Conservation (phyloP, 2,888 invertebrate species). For the Abscondita cerata region DNA sequence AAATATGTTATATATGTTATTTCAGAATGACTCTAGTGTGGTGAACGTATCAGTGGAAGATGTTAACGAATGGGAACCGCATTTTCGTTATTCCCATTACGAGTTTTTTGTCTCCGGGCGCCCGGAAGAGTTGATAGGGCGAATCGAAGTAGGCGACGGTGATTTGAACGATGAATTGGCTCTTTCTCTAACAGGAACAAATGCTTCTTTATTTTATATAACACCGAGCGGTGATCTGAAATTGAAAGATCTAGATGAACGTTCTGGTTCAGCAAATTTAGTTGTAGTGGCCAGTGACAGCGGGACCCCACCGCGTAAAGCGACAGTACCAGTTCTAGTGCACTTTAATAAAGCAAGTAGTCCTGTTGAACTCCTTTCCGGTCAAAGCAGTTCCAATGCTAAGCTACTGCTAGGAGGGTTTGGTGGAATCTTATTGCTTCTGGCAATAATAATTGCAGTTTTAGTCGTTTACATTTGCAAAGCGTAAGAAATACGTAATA, state of each 20-base stretch:
- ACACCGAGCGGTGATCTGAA: constrained; percentile 72
- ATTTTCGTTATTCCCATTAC: constrained; percentile 87
- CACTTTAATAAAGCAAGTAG: constrained; percentile 63
- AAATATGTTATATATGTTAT: constrained; percentile 29
- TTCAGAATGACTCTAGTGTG: constrained; percentile 83
- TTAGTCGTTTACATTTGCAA: constrained; percentile 81
- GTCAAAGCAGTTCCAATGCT: constrained; percentile 48
- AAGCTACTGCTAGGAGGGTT: constrained; percentile 65
- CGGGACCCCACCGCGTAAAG: constrained; percentile 82
- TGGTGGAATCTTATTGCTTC: constrained; percentile 74
- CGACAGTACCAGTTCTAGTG: constrained; percentile 72
- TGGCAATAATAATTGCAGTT: constrained; percentile 77
- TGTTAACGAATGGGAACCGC: constrained; percentile 93
- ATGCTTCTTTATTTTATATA: constrained; percentile 64
- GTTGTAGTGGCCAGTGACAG: constrained; percentile 82
- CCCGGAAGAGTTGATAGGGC: constrained; percentile 61
- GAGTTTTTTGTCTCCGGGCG: constrained; percentile 70
- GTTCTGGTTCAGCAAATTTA: constrained; percentile 35
- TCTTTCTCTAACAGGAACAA: constrained; percentile 65
- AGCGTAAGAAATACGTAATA: constrained; percentile 66
- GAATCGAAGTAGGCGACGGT: constrained; percentile 87
- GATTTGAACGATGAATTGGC: constrained; percentile 78
- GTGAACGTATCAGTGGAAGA: constrained; percentile 83
- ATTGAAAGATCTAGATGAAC: constrained; percentile 56
- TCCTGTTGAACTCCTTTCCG: constrained; percentile 45